Percentiles rank a stretch among this genome's conserved stretches.
phyloP scores from a whole-genome alignment of 1,140 invertebrate genomes.

The Mya arenaria region DNA sequence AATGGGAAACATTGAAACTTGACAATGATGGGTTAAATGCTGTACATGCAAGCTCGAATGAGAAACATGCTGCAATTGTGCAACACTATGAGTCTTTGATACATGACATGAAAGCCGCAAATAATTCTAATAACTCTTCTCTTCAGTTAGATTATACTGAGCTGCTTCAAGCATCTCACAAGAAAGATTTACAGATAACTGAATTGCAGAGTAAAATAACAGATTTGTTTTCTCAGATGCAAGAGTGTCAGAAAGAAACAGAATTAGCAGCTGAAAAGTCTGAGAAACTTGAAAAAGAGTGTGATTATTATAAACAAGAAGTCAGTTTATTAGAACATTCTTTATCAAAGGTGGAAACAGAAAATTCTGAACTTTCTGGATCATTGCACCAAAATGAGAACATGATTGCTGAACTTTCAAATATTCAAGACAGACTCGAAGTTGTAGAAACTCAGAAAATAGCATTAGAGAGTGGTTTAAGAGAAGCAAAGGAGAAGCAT shows the following conservation, averaged over 20 bases:
- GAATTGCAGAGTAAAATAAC: conserved; percentile 57
- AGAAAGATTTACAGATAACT: conserved; percentile 66
- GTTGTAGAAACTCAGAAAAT: conserved; percentile 13
- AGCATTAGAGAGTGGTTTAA: conserved; percentile 12
- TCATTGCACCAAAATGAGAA: conserved; percentile 13
- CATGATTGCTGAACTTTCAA: neutral
- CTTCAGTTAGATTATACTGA: conserved; percentile 59
- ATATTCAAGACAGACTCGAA: conserved; percentile 5
- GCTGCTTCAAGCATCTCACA: conserved; percentile 59
- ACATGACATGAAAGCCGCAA: conserved; percentile 61
- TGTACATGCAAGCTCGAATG: conserved; percentile 4
- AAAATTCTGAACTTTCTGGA: conserved; percentile 1
- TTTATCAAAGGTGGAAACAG: neutral
- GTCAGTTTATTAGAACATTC: neutral
- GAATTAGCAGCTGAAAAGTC: neutral
- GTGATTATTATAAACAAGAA: conserved; percentile 1
- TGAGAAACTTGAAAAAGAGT: conserved; percentile 1
- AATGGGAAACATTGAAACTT: too few species aligned
- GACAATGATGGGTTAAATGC: too few species aligned
- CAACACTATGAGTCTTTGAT: conserved; percentile 69
- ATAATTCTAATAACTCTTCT: conserved; percentile 55
- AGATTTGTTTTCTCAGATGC: conserved; percentile 45
- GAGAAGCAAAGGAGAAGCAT: neutral
- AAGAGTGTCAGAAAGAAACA: conserved; percentile 19
- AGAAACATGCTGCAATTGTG: conserved; percentile 1